These are phyloP conservation scores for Carapus acus DNA, from an alignment of 2,797 vertebrate genomes.

Conservation along the genomic window DNA sequence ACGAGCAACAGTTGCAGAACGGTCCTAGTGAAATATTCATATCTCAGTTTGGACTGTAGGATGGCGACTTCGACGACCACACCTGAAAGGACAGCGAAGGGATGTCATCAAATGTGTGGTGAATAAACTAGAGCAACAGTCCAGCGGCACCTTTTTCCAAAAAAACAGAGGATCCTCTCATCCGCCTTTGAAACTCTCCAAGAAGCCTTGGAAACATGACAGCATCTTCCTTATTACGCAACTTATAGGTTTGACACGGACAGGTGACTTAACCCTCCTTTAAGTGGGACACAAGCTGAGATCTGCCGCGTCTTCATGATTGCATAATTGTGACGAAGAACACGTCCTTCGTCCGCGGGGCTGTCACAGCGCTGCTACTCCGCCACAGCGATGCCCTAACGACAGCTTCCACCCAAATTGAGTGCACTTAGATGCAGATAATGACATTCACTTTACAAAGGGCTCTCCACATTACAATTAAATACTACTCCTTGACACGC, in stretches of 20 bases:
- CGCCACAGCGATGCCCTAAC: conserved; percentile 11
- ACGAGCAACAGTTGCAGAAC: conserved; percentile 34
- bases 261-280: too few species aligned
- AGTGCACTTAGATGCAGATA: conserved; percentile 6
- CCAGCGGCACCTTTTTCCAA: too few species aligned
- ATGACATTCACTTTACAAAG: conserved; percentile 8
- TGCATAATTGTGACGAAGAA: conserved; percentile 36
- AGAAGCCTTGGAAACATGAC: conserved; percentile 36
- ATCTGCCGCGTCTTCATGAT: conserved; percentile 40
- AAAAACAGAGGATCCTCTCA: neutral
- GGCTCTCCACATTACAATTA: conserved; percentile 8
- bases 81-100: conserved; percentile 38
- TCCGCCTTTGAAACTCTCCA: conserved; percentile 22
- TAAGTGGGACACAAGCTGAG: conserved; percentile 9
- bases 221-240: conserved; percentile 23
- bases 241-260: too few species aligned
- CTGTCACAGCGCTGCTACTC: conserved; percentile 4
- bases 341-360: conserved; percentile 20
- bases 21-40: conserved; percentile 47
- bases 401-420: conserved; percentile 1
- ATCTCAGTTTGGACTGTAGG: conserved; percentile 50
- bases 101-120: conserved; percentile 38
- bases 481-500: conserved; percentile 19
- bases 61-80: conserved; percentile 39
- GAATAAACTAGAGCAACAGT: too few species aligned